Base-by-base conservation (phyloP, 2,888 invertebrate genomes). In the Erynnis tages region DNA sequence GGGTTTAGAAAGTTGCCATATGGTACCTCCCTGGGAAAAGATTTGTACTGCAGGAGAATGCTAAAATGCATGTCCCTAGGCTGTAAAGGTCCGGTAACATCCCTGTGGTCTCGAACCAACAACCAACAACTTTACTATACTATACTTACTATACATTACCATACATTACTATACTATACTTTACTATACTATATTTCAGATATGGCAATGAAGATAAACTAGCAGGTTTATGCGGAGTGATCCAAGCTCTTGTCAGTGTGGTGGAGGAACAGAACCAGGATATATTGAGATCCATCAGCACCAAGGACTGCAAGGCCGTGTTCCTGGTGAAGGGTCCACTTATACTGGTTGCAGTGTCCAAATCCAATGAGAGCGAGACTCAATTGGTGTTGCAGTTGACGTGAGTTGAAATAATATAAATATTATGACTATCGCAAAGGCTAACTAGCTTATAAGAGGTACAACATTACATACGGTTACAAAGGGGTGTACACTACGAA, bases 141-240 rank as follows among this genome's bases (percentile, higher is more conserved):
- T n/a, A n/a, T n/a, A n/a, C n/a, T n/a, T n/a, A n/a, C n/a, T n/a
- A n/a, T n/a, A n/a, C n/a, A n/a, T n/a, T n/a, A n/a, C n/a, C n/a
- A n/a, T n/a, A n/a, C n/a, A n/a, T n/a, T n/a, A 16, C 1, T 16
- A 14, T 34, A 29, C 8, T 10, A 29, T 10, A 29, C 3, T 6
- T 6, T 27, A 6, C 11, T 19, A 37, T 17, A 40, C 6, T 14
- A 11, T 21, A 37, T 52, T 45, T n/a, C 73, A 95, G 97, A 68
- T 94, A 96, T 82, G 97, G 97, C 3, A 95, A 93, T 79, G 98
- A 98, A 88, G 98, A 98, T 73, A 96, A 97, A 78, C 84, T 98
- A 67, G 98, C 97, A 4, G 97, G 98, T 10, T 85, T 98, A 10
- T 98, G 97, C 88, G 98, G 98, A 10, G 96, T 98, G 0, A 96